phyloP scores from a whole-genome alignment of 2,113 vertebrate genomes.

The Mesitornis unicolor region DNA sequence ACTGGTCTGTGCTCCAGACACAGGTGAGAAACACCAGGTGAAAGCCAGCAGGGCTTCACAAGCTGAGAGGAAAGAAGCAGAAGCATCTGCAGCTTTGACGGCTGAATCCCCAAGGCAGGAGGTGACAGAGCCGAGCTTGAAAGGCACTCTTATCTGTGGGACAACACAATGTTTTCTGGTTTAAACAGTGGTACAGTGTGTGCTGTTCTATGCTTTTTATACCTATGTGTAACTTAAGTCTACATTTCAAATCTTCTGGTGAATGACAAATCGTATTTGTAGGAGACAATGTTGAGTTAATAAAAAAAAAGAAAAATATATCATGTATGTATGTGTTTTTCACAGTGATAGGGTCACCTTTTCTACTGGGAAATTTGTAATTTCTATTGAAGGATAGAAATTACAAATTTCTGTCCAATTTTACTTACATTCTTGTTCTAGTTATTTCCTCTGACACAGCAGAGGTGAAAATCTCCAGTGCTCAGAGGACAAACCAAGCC shows the following conservation, averaged over 20 bases:
- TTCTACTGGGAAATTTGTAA: background rate
- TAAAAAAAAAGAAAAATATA: conserved; percentile 69
- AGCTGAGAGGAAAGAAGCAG: conserved; percentile 13
- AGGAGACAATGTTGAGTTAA: conserved; percentile 69
- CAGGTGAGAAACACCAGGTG: background rate
- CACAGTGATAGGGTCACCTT: background rate
- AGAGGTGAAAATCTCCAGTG: background rate
- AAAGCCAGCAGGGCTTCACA: background rate
- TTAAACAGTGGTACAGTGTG: conserved; percentile 61
- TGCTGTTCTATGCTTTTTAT: conserved; percentile 71
- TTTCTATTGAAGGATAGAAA: conserved; percentile 73
- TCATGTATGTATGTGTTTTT: conserved; percentile 53
- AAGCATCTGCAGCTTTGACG: conserved; percentile 44
- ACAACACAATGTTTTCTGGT: conserved; percentile 53
- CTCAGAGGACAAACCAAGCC: background rate
- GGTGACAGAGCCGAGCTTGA: conserved; percentile 6
- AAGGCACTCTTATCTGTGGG: conserved; percentile 32
- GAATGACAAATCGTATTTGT: conserved; percentile 72
- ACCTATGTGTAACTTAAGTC: conserved; percentile 75
- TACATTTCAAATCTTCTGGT: conserved; percentile 69
- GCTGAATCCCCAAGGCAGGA: conserved; percentile 23
- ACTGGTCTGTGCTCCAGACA: background rate
- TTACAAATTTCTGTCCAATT: conserved; percentile 43
- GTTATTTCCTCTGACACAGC: background rate
- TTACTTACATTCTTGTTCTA: background rate